phyloP scores from a whole-genome alignment of 2,888 invertebrate genomes.

The Aproaerema taeniolella region DNA sequence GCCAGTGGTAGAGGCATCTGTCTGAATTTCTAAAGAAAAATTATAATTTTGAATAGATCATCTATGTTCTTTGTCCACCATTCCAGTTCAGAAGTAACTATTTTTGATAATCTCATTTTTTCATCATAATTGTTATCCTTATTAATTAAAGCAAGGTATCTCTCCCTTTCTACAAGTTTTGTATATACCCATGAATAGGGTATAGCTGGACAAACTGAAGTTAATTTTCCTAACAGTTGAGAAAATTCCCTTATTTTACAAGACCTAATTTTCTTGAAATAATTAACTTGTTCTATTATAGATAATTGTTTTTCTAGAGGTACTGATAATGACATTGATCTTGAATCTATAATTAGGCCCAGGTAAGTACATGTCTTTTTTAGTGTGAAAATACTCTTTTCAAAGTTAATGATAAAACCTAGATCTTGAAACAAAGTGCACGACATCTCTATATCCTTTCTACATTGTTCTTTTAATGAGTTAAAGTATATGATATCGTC shows the following conservation, averaged over 20 bases:
- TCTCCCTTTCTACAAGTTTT: conserved; percentile 6
- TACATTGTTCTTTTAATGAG: background rate
- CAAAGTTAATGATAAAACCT: conserved; percentile 8
- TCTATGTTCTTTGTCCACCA: conserved; percentile 6
- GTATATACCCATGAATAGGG: conserved; percentile 8
- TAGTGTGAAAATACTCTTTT: conserved; percentile 8
- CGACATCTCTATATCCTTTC: background rate
- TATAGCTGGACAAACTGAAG: background rate
- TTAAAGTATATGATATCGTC: background rate
- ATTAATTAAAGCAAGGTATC: conserved; percentile 1
- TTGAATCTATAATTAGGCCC: conserved; percentile 5
- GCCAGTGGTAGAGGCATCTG: conserved; percentile 16
- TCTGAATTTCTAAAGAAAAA: conserved; percentile 7
- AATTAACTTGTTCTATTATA: background rate
- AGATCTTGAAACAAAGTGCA: background rate
- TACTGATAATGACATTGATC: background rate
- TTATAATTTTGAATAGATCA: background rate
- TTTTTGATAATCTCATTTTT: background rate
- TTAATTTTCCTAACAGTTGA: background rate
- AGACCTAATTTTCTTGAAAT: background rate
- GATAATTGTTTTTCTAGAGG: conserved; percentile 1
- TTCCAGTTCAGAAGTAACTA: background rate
- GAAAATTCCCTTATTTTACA: conserved; percentile 6
- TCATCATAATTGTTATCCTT: background rate
- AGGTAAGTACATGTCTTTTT: conserved; percentile 1